These are phyloP conservation scores for Lamprologus tigripictilis DNA, from an alignment of 2,113 vertebrate genomes.

Conservation along the genomic window DNA sequence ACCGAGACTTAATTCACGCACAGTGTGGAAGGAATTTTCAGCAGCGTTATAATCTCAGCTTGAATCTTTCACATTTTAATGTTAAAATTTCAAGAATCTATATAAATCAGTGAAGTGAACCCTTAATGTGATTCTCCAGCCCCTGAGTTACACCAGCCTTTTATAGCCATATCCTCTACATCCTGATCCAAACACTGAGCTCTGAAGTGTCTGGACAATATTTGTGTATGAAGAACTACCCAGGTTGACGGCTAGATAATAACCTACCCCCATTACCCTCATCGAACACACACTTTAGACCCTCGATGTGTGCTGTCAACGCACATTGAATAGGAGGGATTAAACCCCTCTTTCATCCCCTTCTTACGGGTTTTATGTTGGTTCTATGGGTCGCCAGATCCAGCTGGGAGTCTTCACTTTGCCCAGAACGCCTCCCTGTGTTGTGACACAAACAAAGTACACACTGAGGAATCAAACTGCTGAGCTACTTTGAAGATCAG, in stretches of 20 bases:
- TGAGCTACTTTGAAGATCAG: slow-evolving; percentile 56
- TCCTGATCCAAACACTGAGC: slow-evolving; percentile 1
- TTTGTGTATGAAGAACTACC: slow-evolving; percentile 23
- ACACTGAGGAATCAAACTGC: slow-evolving; percentile 33
- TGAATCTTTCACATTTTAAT: not conserved
- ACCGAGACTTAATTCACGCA: not conserved
- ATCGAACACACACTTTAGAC: slow-evolving; percentile 51
- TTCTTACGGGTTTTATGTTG: slow-evolving; percentile 47
- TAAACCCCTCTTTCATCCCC: slow-evolving; percentile 64
- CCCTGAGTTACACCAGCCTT: not conserved
- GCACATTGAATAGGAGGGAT: slow-evolving; percentile 48
- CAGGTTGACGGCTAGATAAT: slow-evolving; percentile 4
- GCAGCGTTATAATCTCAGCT: not conserved
- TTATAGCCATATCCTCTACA: not conserved
- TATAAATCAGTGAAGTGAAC: not conserved
- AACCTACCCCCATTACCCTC: slow-evolving; percentile 61
- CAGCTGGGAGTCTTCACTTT: slow-evolving; percentile 54
- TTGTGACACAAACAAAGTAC: slow-evolving; percentile 48
- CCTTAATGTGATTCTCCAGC: not conserved
- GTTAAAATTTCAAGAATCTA: not conserved
- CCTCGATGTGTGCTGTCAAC: slow-evolving; percentile 48
- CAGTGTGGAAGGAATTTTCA: not conserved
- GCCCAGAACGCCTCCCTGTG: slow-evolving; percentile 33
- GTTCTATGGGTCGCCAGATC: slow-evolving; percentile 44
- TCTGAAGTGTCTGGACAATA: slow-evolving; percentile 23